phyloP scores from a whole-genome alignment of 2,797 vertebrate genomes.

The Melanotaenia boesemani region DNA sequence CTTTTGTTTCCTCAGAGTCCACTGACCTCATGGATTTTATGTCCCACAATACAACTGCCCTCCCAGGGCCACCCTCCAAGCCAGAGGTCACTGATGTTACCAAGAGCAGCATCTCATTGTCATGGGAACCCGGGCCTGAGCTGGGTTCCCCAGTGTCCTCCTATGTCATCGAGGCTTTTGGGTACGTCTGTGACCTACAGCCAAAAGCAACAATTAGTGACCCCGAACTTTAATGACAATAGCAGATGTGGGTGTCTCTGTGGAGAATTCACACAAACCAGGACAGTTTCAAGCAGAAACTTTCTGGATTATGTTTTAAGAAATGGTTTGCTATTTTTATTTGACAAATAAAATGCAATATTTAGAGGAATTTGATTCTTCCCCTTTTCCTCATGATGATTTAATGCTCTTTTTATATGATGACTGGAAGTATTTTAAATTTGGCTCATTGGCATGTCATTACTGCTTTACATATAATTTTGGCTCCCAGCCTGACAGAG shows the following conservation, averaged over 20 bases:
- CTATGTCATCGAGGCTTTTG: slow-evolving; percentile 98
- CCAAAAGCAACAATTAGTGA: slow-evolving; percentile 67
- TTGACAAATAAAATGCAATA: slow-evolving; percentile 18
- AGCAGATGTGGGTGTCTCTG: slow-evolving; percentile 69
- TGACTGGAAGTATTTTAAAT: slow-evolving; percentile 28
- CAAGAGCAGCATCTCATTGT: slow-evolving; percentile 95
- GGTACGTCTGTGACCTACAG: slow-evolving; percentile 85
- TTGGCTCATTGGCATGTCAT: neutral
- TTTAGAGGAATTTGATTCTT: slow-evolving; percentile 15
- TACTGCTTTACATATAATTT: slow-evolving; percentile 5
- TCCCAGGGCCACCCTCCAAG: slow-evolving; percentile 93
- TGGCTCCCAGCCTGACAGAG: neutral
- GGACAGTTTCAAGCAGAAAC: slow-evolving; percentile 15
- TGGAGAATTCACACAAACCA: slow-evolving; percentile 36
- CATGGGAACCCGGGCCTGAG: slow-evolving; percentile 91
- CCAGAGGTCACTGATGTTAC: slow-evolving; percentile 95
- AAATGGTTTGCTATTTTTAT: slow-evolving; percentile 14
- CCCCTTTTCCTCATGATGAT: slow-evolving; percentile 2
- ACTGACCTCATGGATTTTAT: slow-evolving; percentile 89
- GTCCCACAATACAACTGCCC: slow-evolving; percentile 89
- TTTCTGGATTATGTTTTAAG: slow-evolving; percentile 2
- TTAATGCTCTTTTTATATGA: slow-evolving; percentile 16
- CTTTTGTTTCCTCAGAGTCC: slow-evolving; percentile 83
- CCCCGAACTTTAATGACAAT: slow-evolving; percentile 67
- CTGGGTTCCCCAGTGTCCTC: slow-evolving; percentile 88